These are phyloP conservation scores for Drosophila gunungcola DNA, from an alignment of 1,140 invertebrate genomes.

Conservation along the genomic window DNA sequence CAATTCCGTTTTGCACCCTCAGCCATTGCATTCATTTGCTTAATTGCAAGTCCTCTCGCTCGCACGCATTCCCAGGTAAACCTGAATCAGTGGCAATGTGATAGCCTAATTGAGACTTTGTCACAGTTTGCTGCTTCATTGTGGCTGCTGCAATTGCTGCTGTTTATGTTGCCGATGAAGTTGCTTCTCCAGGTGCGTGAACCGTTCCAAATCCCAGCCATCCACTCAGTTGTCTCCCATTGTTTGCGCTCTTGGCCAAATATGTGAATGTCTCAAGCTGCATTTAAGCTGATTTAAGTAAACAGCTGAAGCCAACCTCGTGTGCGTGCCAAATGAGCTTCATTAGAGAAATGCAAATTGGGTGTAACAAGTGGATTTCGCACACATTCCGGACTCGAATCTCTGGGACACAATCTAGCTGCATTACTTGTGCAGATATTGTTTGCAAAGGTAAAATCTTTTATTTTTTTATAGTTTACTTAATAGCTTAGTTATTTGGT, in stretches of 20 bases:
- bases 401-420: not conserved
- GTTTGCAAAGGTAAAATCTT: no score
- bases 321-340: constrained; percentile 57
- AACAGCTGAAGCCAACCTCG: constrained; percentile 23
- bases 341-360: constrained; percentile 37
- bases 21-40: constrained; percentile 58
- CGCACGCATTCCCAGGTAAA: constrained; percentile 9
- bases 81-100: constrained; percentile 52
- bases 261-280: constrained; percentile 27
- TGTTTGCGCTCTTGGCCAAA: constrained; percentile 20
- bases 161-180: constrained; percentile 15
- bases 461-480: no score
- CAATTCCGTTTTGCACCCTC: not conserved
- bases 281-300: constrained; percentile 36
- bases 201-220: constrained; percentile 32
- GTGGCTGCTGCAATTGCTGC: constrained; percentile 40
- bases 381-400: constrained; percentile 2
- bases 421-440: not conserved
- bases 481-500: no score
- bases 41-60: constrained; percentile 61
- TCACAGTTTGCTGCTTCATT: constrained; percentile 69
- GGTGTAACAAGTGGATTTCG: constrained; percentile 37
- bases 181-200: constrained; percentile 47
- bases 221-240: constrained; percentile 9
- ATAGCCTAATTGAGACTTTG: constrained; percentile 83